These are phyloP conservation scores for Thalpophila matura DNA, from an alignment of 2,888 invertebrate genomes.

Conservation along the genomic window DNA sequence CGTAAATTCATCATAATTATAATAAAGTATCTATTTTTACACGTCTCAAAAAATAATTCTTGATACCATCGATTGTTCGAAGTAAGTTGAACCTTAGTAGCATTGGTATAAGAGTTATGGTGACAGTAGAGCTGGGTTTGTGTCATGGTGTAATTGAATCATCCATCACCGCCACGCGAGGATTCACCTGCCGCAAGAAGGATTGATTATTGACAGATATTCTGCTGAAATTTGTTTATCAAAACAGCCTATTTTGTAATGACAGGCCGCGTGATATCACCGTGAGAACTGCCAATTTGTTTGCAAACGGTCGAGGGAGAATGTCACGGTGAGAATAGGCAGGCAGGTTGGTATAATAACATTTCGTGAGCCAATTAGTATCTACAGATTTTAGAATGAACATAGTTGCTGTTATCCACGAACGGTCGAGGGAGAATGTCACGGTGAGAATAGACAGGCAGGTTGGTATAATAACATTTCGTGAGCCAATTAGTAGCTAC, in stretches of 20 bases:
- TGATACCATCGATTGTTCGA: constrained; percentile 9
- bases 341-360: constrained; percentile 8
- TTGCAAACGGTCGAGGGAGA: too few species aligned
- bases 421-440: too few species aligned
- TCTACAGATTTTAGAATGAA: neutral
- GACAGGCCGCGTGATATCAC: too few species aligned
- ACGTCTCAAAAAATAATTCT: constrained; percentile 49
- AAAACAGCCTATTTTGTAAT: too few species aligned
- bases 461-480: constrained; percentile 17
- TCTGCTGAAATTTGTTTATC: constrained; percentile 32
- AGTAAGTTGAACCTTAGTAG: constrained; percentile 32
- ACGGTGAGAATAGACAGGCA: too few species aligned
- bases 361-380: constrained; percentile 32
- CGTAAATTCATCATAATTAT: constrained; percentile 60
- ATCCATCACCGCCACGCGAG: constrained; percentile 64
- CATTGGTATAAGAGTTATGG: constrained; percentile 20
- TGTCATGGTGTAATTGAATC: constrained; percentile 66
- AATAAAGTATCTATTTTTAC: constrained; percentile 58
- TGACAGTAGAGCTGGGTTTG: constrained; percentile 38
- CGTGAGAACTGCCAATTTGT: too few species aligned
- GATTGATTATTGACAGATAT: constrained; percentile 65
- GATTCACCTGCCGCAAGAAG: constrained; percentile 58
- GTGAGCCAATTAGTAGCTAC: constrained; percentile 25
- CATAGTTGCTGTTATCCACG: neutral
- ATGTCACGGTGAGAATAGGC: too few species aligned